Conservation (phyloP, 2,797 vertebrate species). For the Parauchenoglanis ngamensis region DNA sequence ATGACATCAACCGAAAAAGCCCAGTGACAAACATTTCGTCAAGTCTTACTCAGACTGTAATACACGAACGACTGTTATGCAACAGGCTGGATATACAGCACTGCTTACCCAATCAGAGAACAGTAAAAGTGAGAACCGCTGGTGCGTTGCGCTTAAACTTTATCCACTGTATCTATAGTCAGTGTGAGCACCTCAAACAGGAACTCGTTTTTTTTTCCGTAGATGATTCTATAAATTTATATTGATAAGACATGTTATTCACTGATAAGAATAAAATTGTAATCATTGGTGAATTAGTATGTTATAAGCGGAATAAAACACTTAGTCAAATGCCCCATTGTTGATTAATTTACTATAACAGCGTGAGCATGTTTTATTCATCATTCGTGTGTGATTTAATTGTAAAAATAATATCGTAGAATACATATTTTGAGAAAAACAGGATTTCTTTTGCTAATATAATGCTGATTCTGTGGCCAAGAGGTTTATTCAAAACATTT, state of each 20-base stretch:
- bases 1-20: slow-evolving; percentile 37
- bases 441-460: background rate
- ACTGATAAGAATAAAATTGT: background rate
- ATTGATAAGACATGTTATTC: background rate
- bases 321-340: background rate
- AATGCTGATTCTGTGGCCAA: background rate
- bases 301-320: background rate
- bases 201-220: background rate
- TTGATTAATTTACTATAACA: background rate
- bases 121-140: background rate
- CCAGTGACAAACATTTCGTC: slow-evolving; percentile 12
- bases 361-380: background rate
- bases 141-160: background rate
- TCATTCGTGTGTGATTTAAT: background rate
- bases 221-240: background rate
- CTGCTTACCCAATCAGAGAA: background rate
- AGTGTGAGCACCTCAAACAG: background rate
- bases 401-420: background rate
- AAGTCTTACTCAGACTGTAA: background rate
- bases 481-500: background rate
- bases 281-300: background rate
- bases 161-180: background rate
- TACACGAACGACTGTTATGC: background rate
- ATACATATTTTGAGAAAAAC: background rate
- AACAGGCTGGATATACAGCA: background rate